These are phyloP conservation scores for Monoplex corrugatus DNA, from an alignment of 2,888 invertebrate species.

Conservation along the genomic window DNA sequence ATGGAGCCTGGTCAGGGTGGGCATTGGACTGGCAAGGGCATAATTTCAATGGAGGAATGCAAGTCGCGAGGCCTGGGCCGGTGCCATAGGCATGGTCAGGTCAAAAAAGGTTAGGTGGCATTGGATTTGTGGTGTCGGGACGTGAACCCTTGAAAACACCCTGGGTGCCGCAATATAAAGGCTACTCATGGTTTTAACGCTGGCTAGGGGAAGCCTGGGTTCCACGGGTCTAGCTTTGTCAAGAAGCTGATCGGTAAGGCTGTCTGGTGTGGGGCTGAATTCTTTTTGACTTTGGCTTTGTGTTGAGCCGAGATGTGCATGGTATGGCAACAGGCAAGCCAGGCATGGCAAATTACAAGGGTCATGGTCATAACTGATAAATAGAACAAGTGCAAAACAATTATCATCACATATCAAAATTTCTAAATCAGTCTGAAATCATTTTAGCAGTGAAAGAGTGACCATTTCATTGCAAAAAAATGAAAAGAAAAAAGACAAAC, in stretches of 20 bases:
- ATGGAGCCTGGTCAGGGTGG: conserved; percentile 45
- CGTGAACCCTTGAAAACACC: conserved; percentile 36
- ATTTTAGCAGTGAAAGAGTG: not conserved
- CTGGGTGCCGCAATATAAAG: conserved; percentile 16
- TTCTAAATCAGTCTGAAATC: not conserved
- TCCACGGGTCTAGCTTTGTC: conserved; percentile 11
- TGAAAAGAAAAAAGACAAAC: too few species aligned
- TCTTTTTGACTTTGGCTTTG: conserved; percentile 39
- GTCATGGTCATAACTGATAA: conserved; percentile 49
- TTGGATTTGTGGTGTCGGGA: conserved; percentile 25
- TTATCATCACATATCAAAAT: not conserved
- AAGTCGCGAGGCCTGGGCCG: conserved; percentile 42
- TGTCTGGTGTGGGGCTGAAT: conserved; percentile 42
- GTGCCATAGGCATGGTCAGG: conserved; percentile 44
- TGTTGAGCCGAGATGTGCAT: conserved; percentile 39
- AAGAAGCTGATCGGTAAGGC: conserved; percentile 43
- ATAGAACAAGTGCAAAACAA: conserved; percentile 36
- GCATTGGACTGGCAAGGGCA: conserved; percentile 41
- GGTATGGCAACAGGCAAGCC: conserved; percentile 47
- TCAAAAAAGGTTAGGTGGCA: conserved; percentile 37
- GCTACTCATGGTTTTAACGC: conserved; percentile 40
- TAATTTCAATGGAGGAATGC: conserved; percentile 27
- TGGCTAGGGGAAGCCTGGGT: conserved; percentile 24
- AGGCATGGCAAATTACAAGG: conserved; percentile 43
- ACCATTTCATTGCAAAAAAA: too few species aligned